Evolutionary conservation across 2,888 invertebrate species (phyloP).

Genomic region (Metellina segmentata): DNA sequence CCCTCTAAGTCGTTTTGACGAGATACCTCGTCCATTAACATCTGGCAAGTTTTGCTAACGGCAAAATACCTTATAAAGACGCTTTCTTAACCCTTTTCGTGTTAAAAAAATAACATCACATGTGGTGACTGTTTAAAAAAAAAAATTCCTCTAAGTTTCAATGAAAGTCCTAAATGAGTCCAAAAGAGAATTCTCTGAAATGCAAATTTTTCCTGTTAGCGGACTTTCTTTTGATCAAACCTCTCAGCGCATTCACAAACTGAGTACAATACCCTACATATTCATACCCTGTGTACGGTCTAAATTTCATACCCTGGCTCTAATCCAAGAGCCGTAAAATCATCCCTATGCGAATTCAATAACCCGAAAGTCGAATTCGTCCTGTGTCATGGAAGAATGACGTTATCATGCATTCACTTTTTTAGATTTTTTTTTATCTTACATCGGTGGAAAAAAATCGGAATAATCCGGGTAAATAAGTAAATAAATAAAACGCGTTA

Average conservation of each 20-base stretch:
- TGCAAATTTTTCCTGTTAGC: background rate
- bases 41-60: no score
- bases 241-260: background rate
- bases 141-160: background rate
- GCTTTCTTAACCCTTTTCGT: no score
- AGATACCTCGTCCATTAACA: no score
- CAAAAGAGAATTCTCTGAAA: background rate
- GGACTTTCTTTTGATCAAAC: background rate
- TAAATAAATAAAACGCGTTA: constrained; percentile 31
- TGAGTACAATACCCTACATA: background rate
- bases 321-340: constrained; percentile 29
- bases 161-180: no score
- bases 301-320: constrained; percentile 9
- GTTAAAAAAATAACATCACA: background rate
- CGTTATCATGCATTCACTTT: constrained; percentile 21
- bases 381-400: constrained; percentile 32
- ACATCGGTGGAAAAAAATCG: background rate
- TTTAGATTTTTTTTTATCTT: background rate
- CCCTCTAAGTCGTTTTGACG: no score
- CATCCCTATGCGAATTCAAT: constrained; percentile 26
- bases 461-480: constrained; percentile 45
- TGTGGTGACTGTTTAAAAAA: background rate
- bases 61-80: no score
- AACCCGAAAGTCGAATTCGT: constrained; percentile 29
- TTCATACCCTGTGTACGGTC: background rate